Base-by-base conservation (phyloP, 2,113 vertebrate species). In the Percina caprodes region DNA sequence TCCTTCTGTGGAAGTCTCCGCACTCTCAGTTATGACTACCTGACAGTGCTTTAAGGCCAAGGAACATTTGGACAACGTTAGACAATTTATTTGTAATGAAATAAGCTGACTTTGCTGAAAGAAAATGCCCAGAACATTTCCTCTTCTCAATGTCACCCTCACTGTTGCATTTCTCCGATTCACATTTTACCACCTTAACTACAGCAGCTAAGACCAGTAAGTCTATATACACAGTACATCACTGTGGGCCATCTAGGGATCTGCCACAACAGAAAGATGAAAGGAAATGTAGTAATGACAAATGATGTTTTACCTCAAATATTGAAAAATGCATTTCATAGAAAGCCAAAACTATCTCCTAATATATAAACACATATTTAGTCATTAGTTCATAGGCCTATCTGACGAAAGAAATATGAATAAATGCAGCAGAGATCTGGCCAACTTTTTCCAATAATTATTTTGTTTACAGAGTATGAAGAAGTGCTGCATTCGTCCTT, bases 81-180 rank as follows among this genome's bases (percentile, higher is more conserved):
- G 72, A 54, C n/a, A 21, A 59, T 82, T 70, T 62, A 68, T 76
- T 79, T 83, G 12, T 24, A 51, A 84, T 72, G 21, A 86, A 86
- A 78, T 69, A 66, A 73, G 86, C 85, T 86, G 83, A 85, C 70
- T 68, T 58, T 79, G 74, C 63, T 24, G 46, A 59, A 80, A 60
- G 51, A 84, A 74, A 79, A 68, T 77, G 48, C 42, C n/a, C 23
- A 23, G 55, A 80, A 86, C 62, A 85, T 93, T 90, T 93, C 90
- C 85, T 88, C 48, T 71, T 83, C 45, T 80, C 78, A 75, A 23
- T 84, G 74, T 83, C 83, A 82, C 30, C 23, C 15, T 55, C 70
- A 74, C 42, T 69, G 42, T 62, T 73, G 10, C 10, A 21, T 33
- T 67, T 33, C 55, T 18, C 42, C 10, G 61, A 24, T 67, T 39